Evolutionary conservation across 2,888 invertebrate genomes (phyloP).

Genomic region (Andrena dorsata): DNA sequence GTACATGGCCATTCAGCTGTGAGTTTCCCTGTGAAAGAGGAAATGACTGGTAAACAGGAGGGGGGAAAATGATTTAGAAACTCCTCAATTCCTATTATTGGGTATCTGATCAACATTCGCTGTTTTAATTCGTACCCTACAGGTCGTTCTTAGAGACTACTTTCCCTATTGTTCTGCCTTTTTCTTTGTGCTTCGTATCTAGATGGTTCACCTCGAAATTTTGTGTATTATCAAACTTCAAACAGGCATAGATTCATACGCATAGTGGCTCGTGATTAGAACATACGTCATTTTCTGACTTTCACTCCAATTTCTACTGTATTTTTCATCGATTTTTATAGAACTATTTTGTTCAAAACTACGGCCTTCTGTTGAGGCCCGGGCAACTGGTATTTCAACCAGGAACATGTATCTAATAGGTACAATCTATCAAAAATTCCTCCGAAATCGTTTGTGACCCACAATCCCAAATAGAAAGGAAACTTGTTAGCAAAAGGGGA

Average conservation of each 20-base stretch:
- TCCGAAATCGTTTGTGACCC: not conserved
- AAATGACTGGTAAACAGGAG: not conserved
- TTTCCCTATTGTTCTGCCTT: conserved; percentile 11
- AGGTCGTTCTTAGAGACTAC: not conserved
- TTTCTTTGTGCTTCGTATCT: not conserved
- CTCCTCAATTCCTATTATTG: not conserved
- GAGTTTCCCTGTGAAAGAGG: not conserved
- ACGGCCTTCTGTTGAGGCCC: not conserved
- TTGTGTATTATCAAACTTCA: too few species aligned
- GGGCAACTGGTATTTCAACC: not conserved
- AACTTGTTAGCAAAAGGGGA: not conserved
- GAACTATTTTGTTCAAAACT: not conserved
- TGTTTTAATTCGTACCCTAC: not conserved
- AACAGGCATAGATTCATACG: too few species aligned
- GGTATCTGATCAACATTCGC: not conserved
- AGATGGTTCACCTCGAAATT: too few species aligned
- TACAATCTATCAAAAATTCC: not conserved
- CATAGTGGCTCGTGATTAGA: too few species aligned
- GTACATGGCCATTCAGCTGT: not conserved
- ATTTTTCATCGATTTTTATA: not conserved
- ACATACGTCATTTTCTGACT: not conserved
- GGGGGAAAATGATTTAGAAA: conserved; percentile 19
- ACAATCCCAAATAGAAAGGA: not conserved
- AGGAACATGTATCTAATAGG: not conserved
- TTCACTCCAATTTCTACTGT: not conserved